phyloP scores from a whole-genome alignment of 2,888 invertebrate genomes.

The Meiosimyza platycephala region DNA sequence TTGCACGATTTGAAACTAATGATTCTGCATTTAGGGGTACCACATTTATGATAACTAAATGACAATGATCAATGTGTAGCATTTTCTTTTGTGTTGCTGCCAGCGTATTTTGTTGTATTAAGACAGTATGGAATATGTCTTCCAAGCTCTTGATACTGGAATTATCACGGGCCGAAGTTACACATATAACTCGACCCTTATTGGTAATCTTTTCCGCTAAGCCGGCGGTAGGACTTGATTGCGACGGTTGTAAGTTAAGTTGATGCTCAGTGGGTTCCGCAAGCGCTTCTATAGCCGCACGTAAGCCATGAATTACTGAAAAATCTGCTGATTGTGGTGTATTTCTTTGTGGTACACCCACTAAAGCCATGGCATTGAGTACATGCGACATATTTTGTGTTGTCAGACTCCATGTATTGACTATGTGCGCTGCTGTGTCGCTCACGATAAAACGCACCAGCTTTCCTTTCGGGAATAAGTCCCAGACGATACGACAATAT shows the following conservation, averaged over 20 bases:
- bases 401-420: constrained; percentile 85
- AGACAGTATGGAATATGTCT: constrained; percentile 85
- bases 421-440: constrained; percentile 84
- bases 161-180: constrained; percentile 89
- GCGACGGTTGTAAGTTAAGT: constrained; percentile 63
- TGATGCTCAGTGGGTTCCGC: constrained; percentile 86
- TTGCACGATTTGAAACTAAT: constrained; percentile 78
- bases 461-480: constrained; percentile 93
- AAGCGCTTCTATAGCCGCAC: constrained; percentile 86
- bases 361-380: constrained; percentile 83
- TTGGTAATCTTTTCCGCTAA: constrained; percentile 52
- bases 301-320: constrained; percentile 84
- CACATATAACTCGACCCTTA: constrained; percentile 86
- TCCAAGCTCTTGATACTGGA: constrained; percentile 87
- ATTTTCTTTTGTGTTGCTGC: constrained; percentile 72
- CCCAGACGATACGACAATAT: constrained; percentile 96
- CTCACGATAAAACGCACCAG: constrained; percentile 88
- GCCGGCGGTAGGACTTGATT: constrained; percentile 56
- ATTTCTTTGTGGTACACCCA: constrained; percentile 79
- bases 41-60: constrained; percentile 89
- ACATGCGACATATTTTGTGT: constrained; percentile 91
- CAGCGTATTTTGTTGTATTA: constrained; percentile 84
- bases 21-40: constrained; percentile 85
- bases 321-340: constrained; percentile 71
- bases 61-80: constrained; percentile 86